Conservation (phyloP, 2,888 invertebrate genomes). For the Idaea straminata region DNA sequence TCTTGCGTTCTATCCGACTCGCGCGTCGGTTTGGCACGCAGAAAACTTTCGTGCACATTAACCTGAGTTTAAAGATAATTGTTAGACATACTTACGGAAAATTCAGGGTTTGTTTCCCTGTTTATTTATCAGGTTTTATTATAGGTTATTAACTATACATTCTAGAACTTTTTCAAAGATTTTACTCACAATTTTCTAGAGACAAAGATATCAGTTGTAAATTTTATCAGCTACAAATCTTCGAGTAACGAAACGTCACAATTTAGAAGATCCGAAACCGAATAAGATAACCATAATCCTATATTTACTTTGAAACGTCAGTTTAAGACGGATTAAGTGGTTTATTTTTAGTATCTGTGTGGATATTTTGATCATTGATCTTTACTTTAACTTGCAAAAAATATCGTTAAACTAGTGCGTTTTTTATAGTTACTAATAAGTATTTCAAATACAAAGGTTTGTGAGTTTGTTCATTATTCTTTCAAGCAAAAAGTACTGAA, state of each 20-base stretch:
- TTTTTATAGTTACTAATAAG: too few species aligned
- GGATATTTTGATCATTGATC: background rate
- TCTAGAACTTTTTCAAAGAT: too few species aligned
- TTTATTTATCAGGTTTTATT: too few species aligned
- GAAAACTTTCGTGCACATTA: constrained; percentile 83
- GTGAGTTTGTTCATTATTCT: too few species aligned
- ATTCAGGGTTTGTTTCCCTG: too few species aligned
- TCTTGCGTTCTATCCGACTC: constrained; percentile 49
- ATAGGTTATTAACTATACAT: too few species aligned
- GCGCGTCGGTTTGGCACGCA: constrained; percentile 71
- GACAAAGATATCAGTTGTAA: background rate
- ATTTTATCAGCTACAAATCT: background rate
- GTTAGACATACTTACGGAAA: background rate
- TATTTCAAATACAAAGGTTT: too few species aligned
- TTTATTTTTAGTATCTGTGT: background rate
- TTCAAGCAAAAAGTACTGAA: too few species aligned
- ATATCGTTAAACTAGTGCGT: background rate
- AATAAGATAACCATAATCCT: background rate
- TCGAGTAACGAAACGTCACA: background rate
- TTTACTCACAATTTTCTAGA: background rate
- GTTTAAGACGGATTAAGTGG: background rate
- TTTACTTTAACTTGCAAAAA: background rate
- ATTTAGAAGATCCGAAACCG: background rate
- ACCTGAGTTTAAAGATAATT: constrained; percentile 39
- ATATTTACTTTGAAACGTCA: background rate